Conservation (phyloP, 2,113 vertebrate genomes). For the Ophthalmolycus amberensis region DNA sequence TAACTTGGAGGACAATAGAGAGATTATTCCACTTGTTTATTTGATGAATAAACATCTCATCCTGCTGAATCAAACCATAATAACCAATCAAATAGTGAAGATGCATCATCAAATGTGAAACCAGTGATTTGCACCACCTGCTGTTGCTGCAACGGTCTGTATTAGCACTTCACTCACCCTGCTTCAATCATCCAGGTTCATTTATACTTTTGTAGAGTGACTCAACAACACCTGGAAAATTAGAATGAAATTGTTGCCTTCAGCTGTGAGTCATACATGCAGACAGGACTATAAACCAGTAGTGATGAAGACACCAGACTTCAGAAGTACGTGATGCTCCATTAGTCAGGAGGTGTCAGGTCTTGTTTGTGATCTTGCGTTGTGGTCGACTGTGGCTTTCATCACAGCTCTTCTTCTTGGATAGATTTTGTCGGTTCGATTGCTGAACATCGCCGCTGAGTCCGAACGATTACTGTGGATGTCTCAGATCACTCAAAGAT, state of each 20-base stretch:
- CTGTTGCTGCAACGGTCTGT: neutral
- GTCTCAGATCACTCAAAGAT: neutral
- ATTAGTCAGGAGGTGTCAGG: constrained; percentile 2
- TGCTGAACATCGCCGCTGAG: neutral
- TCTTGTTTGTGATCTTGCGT: neutral
- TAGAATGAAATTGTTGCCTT: constrained; percentile 8
- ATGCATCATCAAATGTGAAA: constrained; percentile 5
- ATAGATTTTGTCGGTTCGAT: neutral
- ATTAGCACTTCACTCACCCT: neutral
- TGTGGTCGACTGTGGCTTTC: neutral
- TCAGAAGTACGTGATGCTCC: neutral
- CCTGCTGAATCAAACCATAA: neutral
- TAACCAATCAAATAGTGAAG: neutral
- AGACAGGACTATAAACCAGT: neutral
- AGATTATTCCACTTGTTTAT: neutral
- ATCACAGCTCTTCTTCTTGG: neutral
- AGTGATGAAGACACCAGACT: neutral
- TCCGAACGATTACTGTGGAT: neutral
- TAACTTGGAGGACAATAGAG: neutral
- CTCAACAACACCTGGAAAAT: constrained; percentile 17
- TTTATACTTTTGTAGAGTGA: neutral
- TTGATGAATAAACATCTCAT: neutral
- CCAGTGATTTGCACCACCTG: constrained; percentile 11
- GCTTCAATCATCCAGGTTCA: neutral
- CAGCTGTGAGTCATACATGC: constrained; percentile 1